Conservation (phyloP, 2,113 vertebrate species). For the Phalacrocorax pelagicus region DNA sequence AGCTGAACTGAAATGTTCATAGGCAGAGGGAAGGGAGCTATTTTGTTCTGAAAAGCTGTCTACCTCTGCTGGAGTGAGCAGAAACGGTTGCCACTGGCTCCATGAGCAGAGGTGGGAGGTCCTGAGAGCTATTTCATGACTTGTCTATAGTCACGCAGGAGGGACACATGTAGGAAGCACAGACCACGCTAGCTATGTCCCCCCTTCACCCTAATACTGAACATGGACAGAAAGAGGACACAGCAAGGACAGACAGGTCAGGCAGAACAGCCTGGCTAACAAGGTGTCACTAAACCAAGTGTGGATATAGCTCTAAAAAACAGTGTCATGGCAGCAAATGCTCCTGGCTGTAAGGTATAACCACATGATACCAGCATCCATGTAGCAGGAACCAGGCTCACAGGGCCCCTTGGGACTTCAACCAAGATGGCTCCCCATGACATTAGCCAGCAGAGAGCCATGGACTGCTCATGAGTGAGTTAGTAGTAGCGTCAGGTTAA, state of each 20-base stretch:
- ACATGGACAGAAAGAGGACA: not conserved
- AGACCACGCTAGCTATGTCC: not conserved
- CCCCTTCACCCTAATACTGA: not conserved
- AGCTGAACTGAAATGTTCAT: not conserved
- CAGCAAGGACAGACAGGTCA: not conserved
- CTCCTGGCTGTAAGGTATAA: not conserved
- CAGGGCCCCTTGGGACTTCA: not conserved
- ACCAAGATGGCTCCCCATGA: not conserved
- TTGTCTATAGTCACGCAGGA: not conserved
- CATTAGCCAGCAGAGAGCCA: not conserved
- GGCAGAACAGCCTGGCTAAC: not conserved
- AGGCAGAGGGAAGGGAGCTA: not conserved
- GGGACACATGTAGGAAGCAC: not conserved
- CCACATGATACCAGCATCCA: not conserved
- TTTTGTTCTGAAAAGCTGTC: conserved; percentile 24
- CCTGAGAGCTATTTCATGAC: not conserved
- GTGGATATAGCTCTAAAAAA: not conserved
- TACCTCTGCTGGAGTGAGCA: not conserved
- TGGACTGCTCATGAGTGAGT: not conserved
- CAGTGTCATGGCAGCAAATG: accelerated
- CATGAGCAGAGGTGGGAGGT: not conserved
- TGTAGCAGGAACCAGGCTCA: not conserved
- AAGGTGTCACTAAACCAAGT: not conserved
- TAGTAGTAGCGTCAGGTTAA: accelerated
- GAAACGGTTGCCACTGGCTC: not conserved